Evolutionary conservation across 2,113 vertebrate genomes (phyloP).

Genomic region (Trogon surrucura): DNA sequence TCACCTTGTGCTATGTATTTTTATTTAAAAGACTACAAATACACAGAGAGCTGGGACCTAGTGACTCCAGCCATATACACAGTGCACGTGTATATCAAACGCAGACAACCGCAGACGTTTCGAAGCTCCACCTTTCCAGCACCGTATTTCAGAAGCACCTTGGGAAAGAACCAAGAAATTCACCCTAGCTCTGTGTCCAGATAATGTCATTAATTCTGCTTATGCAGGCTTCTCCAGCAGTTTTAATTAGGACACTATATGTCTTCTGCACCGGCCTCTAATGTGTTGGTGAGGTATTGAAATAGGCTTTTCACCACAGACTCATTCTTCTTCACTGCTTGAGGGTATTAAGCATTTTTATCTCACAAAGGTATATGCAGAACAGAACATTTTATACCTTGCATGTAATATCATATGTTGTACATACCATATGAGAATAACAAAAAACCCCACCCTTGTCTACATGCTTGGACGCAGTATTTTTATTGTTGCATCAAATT

Average conservation of each 20-base stretch:
- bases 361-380: background rate
- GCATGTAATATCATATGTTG: background rate
- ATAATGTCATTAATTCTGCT: slow-evolving; percentile 4
- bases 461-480: background rate
- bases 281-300: background rate
- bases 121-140: background rate
- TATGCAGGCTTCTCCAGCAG: background rate
- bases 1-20: background rate
- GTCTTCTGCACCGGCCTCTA: background rate
- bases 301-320: background rate
- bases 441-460: background rate
- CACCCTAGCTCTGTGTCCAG: background rate
- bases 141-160: background rate
- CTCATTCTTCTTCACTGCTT: background rate
- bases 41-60: background rate
- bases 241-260: background rate
- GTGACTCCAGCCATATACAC: background rate
- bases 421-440: background rate
- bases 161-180: slow-evolving; percentile 13
- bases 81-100: no score
- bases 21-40: background rate
- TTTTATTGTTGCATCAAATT: background rate
- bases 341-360: background rate
- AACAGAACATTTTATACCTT: background rate
- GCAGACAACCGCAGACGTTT: background rate